These are phyloP conservation scores for Tympanoctomys barrerae DNA, from an alignment of 2,797 vertebrate genomes.

Conservation along the genomic window DNA sequence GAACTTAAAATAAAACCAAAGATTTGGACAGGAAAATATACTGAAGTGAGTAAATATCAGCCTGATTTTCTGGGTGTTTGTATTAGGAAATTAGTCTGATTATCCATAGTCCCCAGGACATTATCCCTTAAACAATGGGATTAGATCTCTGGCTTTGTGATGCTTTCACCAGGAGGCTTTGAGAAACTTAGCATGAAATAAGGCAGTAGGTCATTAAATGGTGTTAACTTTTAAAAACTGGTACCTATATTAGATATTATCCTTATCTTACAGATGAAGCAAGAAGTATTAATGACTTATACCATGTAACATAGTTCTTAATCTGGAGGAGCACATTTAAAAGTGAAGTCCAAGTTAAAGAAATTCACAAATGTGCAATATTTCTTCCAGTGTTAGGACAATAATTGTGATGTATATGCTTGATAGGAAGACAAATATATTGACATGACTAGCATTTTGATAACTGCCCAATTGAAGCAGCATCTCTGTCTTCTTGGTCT, in stretches of 20 bases:
- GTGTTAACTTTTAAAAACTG: neutral
- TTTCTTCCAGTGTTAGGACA: neutral
- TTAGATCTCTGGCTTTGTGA: neutral
- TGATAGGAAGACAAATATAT: neutral
- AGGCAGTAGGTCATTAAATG: neutral
- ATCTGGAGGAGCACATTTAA: neutral
- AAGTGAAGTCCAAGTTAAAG: neutral
- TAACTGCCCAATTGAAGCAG: neutral
- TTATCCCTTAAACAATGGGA: neutral
- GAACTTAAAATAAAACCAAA: constrained; percentile 56
- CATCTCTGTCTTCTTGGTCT: neutral
- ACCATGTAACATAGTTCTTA: neutral
- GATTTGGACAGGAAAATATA: neutral
- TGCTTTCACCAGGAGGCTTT: neutral
- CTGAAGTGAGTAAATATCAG: neutral
- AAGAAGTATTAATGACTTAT: neutral
- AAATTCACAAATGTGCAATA: neutral
- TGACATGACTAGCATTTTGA: neutral
- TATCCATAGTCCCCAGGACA: neutral
- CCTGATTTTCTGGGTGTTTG: neutral
- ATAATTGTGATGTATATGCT: neutral
- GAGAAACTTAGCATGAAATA: neutral
- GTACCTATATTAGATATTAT: neutral
- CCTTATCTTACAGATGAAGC: neutral
- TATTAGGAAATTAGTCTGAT: neutral